Percentiles rank a stretch among this genome's conserved stretches.
Conservation (phyloP, 2,888 invertebrate species). For the Drosophila pegasa region DNA sequence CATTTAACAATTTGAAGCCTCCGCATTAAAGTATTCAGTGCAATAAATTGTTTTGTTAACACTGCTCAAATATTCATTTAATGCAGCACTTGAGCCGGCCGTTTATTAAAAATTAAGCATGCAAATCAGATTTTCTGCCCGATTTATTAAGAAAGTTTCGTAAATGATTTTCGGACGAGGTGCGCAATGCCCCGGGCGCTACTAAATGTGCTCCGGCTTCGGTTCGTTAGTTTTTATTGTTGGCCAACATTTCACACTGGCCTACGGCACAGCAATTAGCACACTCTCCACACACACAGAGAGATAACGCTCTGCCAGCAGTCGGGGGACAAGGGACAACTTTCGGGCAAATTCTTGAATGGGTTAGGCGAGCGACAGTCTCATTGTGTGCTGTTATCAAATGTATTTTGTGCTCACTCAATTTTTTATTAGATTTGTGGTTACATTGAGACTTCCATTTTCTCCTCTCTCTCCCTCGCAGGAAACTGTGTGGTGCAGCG, state of each 20-base stretch:
- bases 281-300: conserved; percentile 27
- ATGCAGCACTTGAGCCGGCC: conserved; percentile 19
- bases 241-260: conserved; percentile 25
- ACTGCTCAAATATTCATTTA: conserved; percentile 59
- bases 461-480: conserved; percentile 74
- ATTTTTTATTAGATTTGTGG: not conserved
- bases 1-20: conserved; percentile 25
- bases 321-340: conserved; percentile 11
- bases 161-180: conserved; percentile 14
- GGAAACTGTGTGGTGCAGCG: conserved; percentile 94
- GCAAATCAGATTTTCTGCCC: conserved; percentile 40
- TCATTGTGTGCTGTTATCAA: not conserved
- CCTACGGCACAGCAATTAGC: conserved; percentile 45
- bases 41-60: conserved; percentile 41
- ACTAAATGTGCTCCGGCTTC: conserved; percentile 30
- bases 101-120: conserved; percentile 45
- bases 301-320: conserved; percentile 13
- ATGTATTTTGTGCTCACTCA: not conserved
- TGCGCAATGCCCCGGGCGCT: conserved; percentile 30
- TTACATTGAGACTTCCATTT: no score
- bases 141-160: conserved; percentile 60
- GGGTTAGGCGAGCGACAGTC: not conserved
- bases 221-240: conserved; percentile 52
- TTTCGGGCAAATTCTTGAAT: conserved; percentile 7
- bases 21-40: conserved; percentile 36